A percentile compares a stretch with the other conserved stretches of the same genome.
These are phyloP conservation scores for Himalopsyche kuldschensis DNA, from an alignment of 2,888 invertebrate species.

Conservation along the genomic window DNA sequence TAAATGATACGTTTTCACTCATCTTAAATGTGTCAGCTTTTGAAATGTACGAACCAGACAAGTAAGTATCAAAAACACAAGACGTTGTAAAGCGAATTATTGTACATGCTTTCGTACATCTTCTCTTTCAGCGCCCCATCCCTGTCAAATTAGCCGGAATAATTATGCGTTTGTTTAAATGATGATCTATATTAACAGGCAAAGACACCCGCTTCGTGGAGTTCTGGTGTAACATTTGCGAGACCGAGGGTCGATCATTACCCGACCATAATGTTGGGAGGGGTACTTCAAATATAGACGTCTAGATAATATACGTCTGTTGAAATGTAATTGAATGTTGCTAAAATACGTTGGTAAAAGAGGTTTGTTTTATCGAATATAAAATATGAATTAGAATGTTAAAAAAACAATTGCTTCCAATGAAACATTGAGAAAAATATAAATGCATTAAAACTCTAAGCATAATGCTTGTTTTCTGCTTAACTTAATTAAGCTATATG, in stretches of 20 bases:
- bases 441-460: too few species aligned
- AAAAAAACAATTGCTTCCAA: too few species aligned
- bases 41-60: not conserved
- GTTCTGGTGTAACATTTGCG: constrained; percentile 31
- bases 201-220: constrained; percentile 6
- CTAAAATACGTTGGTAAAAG: too few species aligned
- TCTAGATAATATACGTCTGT: not conserved
- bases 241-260: constrained; percentile 28
- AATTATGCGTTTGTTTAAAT: constrained; percentile 37
- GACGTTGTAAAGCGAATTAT: not conserved
- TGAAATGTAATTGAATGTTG: too few species aligned
- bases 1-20: not conserved
- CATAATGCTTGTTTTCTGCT: too few species aligned
- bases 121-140: constrained; percentile 4
- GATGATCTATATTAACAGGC: constrained; percentile 33
- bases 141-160: constrained; percentile 29
- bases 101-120: not conserved
- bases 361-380: too few species aligned
- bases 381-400: too few species aligned
- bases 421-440: too few species aligned
- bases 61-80: not conserved
- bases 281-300: not conserved
- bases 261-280: constrained; percentile 6
- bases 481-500: too few species aligned
- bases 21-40: not conserved